Percentiles rank a stretch among this genome's conserved stretches.
These are phyloP conservation scores for Corapipo altera DNA, from an alignment of 2,113 vertebrate genomes.

Conservation along the genomic window DNA sequence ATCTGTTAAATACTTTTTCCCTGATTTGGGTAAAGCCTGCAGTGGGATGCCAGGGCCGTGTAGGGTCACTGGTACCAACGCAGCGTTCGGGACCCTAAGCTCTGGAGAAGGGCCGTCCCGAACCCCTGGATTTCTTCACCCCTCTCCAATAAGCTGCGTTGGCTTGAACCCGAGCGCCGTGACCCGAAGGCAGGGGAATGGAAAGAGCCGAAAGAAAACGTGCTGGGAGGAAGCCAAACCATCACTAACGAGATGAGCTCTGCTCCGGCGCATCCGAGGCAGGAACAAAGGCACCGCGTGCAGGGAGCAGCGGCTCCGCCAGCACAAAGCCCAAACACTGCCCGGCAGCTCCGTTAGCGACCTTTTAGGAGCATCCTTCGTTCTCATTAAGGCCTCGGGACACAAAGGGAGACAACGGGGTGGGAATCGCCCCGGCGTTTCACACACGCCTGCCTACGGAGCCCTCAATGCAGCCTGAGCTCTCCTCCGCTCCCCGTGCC, in stretches of 20 bases:
- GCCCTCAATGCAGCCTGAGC: neutral
- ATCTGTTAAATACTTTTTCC: neutral
- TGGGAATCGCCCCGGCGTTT: rapidly evolving
- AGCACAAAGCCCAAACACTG: neutral
- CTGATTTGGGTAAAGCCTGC: neutral
- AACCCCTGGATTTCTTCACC: neutral
- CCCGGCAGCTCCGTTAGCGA: neutral
- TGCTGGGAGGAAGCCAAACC: neutral
- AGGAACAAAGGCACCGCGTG: constrained; percentile 38
- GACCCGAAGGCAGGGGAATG: neutral
- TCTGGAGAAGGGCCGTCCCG: rapidly evolving
- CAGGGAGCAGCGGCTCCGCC: neutral
- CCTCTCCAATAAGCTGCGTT: neutral
- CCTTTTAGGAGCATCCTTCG: neutral
- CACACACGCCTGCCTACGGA: neutral
- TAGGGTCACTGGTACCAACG: neutral
- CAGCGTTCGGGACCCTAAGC: neutral
- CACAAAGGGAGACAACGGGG: neutral
- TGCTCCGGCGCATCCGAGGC: neutral
- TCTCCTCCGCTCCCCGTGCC: neutral
- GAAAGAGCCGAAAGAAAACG: neutral
- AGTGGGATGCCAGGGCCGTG: neutral
- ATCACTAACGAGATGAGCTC: neutral
- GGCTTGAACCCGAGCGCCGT: rapidly evolving
- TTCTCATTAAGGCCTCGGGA: neutral